A percentile compares a stretch with the other conserved stretches of the same genome.
Conservation (phyloP, 2,888 invertebrate species). For the Anorthoa munda region DNA sequence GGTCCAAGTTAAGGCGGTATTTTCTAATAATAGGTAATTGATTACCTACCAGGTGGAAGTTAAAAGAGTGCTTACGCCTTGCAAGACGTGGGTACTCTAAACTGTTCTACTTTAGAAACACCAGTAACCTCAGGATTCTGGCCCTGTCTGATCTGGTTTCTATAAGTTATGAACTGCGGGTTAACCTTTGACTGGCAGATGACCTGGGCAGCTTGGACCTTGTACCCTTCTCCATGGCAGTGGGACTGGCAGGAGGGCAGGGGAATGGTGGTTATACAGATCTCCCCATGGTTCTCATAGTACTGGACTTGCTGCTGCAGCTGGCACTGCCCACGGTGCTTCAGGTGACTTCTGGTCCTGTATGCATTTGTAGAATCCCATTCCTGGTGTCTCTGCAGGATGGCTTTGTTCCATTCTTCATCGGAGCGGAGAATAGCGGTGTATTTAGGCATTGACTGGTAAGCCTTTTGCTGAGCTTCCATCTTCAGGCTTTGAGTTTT, state of each 20-base stretch:
- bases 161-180: conserved; percentile 76
- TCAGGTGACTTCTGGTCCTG: conserved; percentile 79
- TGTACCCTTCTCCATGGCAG: conserved; percentile 83
- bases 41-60: neutral
- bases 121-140: conserved; percentile 83
- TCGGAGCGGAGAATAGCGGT: conserved; percentile 82
- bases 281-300: conserved; percentile 87
- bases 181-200: conserved; percentile 83
- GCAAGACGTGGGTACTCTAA: conserved; percentile 83
- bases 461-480: conserved; percentile 82
- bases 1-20: conserved; percentile 49
- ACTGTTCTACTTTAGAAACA: conserved; percentile 78
- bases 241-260: conserved; percentile 90
- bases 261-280: conserved; percentile 92
- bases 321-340: conserved; percentile 74
- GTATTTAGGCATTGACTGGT: conserved; percentile 78
- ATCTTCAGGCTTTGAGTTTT: conserved; percentile 83
- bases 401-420: conserved; percentile 77
- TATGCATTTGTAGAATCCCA: conserved; percentile 76
- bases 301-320: conserved; percentile 88
- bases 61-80: conserved; percentile 71
- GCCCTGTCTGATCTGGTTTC: conserved; percentile 82
- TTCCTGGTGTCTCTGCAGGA: conserved; percentile 71
- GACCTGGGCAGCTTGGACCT: conserved; percentile 84
- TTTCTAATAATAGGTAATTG: neutral